A percentile compares a stretch with the other conserved stretches of the same genome.
Evolutionary conservation across 2,888 invertebrate species (phyloP).

Genomic region (Oscheius sp.): DNA sequence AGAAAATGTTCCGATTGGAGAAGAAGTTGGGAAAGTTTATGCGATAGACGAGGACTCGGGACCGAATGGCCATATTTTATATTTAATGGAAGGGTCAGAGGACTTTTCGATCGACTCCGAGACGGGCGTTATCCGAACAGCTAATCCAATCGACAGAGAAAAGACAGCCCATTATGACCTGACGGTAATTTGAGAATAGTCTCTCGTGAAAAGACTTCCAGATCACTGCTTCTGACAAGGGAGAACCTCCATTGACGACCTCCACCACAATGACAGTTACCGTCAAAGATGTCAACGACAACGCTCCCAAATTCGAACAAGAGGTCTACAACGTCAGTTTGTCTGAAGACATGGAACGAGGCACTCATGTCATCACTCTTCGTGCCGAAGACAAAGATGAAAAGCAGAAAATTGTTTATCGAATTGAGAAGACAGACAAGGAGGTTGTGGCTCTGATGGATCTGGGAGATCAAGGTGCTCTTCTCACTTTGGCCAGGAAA

Average conservation of each 20-base stretch:
- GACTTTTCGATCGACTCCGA: conserved; percentile 89
- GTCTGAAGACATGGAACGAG: conserved; percentile 79
- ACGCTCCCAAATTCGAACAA: conserved; percentile 82
- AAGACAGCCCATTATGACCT: conserved; percentile 85
- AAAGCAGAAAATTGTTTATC: conserved; percentile 63
- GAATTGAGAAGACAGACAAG: conserved; percentile 56
- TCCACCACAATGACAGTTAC: conserved; percentile 63
- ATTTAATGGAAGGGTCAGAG: conserved; percentile 60
- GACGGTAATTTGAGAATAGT: conserved; percentile 75
- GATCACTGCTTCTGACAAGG: conserved; percentile 85
- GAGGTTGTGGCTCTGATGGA: conserved; percentile 63
- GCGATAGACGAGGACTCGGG: conserved; percentile 96
- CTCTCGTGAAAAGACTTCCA: conserved; percentile 29
- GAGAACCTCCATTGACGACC: conserved; percentile 77
- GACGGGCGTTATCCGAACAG: conserved; percentile 88
- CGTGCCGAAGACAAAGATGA: conserved; percentile 40
- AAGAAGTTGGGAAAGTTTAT: conserved; percentile 88
- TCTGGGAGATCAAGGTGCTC: conserved; percentile 61
- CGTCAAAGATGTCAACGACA: conserved; percentile 81
- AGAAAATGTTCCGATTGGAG: conserved; percentile 87
- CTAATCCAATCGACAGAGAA: conserved; percentile 89
- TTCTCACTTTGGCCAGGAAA: conserved; percentile 57
- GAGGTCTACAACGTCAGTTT: conserved; percentile 81
- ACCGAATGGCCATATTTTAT: conserved; percentile 59
- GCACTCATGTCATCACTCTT: conserved; percentile 48